Evolutionary conservation across 2,113 vertebrate genomes (phyloP).

Genomic region (Anarrhichthys ocellatus): DNA sequence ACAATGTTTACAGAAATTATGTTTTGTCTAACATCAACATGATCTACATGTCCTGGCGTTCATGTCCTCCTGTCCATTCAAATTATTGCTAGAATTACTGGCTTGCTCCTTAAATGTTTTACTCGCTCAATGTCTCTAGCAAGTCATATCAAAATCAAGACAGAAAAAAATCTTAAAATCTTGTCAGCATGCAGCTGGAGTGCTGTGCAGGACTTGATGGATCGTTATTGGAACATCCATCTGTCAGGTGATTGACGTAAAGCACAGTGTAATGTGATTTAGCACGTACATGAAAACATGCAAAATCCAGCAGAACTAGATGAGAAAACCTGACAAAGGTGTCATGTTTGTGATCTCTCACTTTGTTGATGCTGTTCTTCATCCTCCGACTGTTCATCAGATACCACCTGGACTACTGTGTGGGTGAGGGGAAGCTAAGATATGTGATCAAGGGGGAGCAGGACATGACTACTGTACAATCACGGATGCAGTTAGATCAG

Average conservation of each 20-base stretch:
- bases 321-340: background rate
- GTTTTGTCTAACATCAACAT: background rate
- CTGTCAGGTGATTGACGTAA: background rate
- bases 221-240: background rate
- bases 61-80: background rate
- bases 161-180: background rate
- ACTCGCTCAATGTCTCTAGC: background rate
- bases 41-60: background rate
- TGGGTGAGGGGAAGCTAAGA: background rate
- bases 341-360: constrained; percentile 6
- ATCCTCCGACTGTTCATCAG: background rate
- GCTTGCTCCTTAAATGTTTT: background rate
- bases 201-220: background rate
- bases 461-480: constrained; percentile 11
- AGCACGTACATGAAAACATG: background rate
- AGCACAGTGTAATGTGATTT: background rate
- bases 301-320: background rate
- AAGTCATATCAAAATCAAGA: background rate
- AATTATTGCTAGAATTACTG: background rate
- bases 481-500: constrained; percentile 30
- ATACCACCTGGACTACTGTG: background rate
- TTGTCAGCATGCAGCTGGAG: background rate
- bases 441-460: constrained; percentile 23
- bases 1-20: background rate
- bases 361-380: background rate